Conservation (phyloP, 92 coral and sea anemone species). For the Diadumene lineata region DNA sequence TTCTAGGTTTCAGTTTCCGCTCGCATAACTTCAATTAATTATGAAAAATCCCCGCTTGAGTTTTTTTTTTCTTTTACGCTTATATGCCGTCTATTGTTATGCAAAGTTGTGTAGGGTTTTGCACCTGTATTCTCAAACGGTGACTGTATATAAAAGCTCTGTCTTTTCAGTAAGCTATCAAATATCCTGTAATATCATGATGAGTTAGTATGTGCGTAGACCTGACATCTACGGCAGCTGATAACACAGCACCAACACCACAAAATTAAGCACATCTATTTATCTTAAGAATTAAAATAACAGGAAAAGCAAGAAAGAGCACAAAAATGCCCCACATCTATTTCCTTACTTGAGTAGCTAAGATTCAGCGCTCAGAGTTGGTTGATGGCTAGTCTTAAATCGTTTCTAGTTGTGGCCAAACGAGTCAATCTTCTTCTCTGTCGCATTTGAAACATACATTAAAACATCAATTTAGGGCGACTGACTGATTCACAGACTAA, state of each 20-base stretch:
- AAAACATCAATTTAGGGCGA: slow-evolving; percentile 77
- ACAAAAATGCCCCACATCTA: neutral
- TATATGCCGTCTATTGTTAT: slow-evolving; percentile 95
- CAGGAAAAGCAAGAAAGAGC: slow-evolving; percentile 16
- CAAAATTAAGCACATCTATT: slow-evolving; percentile 74
- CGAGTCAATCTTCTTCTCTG: slow-evolving; percentile 32
- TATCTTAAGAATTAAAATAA: slow-evolving; percentile 64
- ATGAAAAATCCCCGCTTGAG: slow-evolving; percentile 90
- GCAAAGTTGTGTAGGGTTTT: slow-evolving; percentile 75
- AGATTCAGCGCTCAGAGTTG: slow-evolving; percentile 17
- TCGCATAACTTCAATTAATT: slow-evolving; percentile 91
- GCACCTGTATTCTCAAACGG: slow-evolving; percentile 80
- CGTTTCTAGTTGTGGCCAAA: neutral
- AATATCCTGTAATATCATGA: slow-evolving; percentile 51
- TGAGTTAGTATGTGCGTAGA: slow-evolving; percentile 6
- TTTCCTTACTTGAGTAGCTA: neutral
- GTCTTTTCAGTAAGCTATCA: slow-evolving; percentile 88
- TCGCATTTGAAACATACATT: slow-evolving; percentile 51
- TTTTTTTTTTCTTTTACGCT: slow-evolving; percentile 88
- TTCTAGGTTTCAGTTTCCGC: slow-evolving; percentile 80
- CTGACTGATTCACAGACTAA: slow-evolving; percentile 54
- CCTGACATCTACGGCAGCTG: slow-evolving; percentile 66
- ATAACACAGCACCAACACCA: slow-evolving; percentile 57
- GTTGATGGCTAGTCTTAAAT: slow-evolving; percentile 7
- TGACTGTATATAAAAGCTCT: slow-evolving; percentile 88